These are phyloP conservation scores for Glaucidium brasilianum DNA, from an alignment of 2,113 vertebrate genomes.

Conservation along the genomic window DNA sequence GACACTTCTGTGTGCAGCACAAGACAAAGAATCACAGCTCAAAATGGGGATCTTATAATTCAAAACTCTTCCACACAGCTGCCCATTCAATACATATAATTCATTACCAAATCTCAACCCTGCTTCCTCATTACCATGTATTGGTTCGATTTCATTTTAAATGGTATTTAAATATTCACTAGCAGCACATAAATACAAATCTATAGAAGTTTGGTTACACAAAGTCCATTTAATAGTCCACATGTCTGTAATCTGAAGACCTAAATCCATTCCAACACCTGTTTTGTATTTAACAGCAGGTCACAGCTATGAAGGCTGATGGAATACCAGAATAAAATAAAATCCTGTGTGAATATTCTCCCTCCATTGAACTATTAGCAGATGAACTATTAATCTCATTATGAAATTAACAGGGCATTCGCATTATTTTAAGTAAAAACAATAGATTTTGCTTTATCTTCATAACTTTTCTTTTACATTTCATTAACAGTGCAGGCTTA, in stretches of 20 bases:
- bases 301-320: neutral
- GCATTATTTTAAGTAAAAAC: neutral
- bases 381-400: neutral
- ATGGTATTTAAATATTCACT: neutral
- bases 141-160: slow-evolving; percentile 14
- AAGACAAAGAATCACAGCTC: neutral
- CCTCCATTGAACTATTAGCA: neutral
- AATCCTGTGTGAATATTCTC: neutral
- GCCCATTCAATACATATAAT: neutral
- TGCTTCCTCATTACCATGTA: neutral
- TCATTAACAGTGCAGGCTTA: neutral
- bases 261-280: neutral
- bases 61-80: slow-evolving; percentile 38
- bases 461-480: neutral
- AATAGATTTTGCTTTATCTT: neutral
- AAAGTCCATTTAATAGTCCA: neutral
- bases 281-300: neutral
- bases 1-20: neutral
- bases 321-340: neutral
- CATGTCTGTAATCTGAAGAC: neutral
- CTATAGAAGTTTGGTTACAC: neutral
- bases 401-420: neutral
- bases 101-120: slow-evolving; percentile 1
- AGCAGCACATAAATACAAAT: neutral
- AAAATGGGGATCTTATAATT: slow-evolving; percentile 15